phyloP scores from a whole-genome alignment of 1,140 invertebrate species.

The Arion vulgaris region DNA sequence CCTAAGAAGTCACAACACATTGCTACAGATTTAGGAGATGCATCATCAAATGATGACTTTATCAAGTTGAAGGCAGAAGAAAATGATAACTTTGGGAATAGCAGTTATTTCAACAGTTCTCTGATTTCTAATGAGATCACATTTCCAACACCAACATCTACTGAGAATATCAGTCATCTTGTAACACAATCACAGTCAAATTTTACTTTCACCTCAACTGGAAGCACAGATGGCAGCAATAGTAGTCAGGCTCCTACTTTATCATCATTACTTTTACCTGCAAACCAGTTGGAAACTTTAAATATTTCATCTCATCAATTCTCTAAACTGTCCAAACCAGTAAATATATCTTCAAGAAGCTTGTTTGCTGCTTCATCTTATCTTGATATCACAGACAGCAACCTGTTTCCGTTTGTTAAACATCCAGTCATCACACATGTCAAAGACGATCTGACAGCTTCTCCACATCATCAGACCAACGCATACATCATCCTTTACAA shows the following conservation, averaged over 20 bases:
- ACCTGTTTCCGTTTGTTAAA: slow-evolving; percentile 12
- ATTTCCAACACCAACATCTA: not conserved
- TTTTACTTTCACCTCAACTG: not conserved
- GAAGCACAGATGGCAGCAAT: not conserved
- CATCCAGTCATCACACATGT: not conserved
- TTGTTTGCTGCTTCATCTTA: not conserved
- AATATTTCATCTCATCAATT: slow-evolving; percentile 21
- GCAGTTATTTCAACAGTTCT: not conserved
- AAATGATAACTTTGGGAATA: not conserved
- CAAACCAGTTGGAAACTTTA: not conserved
- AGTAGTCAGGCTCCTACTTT: not conserved
- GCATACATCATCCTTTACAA: slow-evolving; percentile 67
- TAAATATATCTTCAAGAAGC: slow-evolving; percentile 27
- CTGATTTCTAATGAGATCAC: not conserved
- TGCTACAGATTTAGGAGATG: not conserved
- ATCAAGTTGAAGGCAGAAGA: not conserved
- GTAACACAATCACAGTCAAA: not conserved
- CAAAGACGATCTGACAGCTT: not conserved
- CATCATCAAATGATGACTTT: not conserved
- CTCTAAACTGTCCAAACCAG: slow-evolving; percentile 10
- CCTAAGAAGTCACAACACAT: not conserved
- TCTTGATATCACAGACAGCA: not conserved
- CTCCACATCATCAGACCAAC: slow-evolving; percentile 20
- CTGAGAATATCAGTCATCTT: not conserved
- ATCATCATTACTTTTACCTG: not conserved